Percentiles rank a stretch among this genome's conserved stretches.
phyloP scores from a whole-genome alignment of 2,888 invertebrate genomes.

The Chymomyza caudatula region DNA sequence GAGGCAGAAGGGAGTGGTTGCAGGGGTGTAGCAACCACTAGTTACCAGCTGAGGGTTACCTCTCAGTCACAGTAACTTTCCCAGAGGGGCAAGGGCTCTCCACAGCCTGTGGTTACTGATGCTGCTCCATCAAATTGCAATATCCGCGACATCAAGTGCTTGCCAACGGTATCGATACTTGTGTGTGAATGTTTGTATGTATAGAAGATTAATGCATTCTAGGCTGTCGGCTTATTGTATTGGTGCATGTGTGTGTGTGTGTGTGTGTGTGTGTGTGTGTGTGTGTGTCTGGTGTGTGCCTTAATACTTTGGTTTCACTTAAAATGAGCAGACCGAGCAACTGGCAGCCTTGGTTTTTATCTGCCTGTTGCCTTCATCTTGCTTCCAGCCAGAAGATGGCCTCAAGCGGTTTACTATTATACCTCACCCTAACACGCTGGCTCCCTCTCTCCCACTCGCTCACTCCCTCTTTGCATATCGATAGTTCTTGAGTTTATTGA shows the following conservation, averaged over 20 bases:
- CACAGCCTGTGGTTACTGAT: conserved; percentile 9
- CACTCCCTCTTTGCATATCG: conserved; percentile 45
- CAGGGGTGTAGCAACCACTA: neutral
- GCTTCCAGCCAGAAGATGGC: conserved; percentile 10
- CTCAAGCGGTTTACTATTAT: conserved; percentile 3
- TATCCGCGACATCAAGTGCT: conserved; percentile 54
- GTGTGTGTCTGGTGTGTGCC: conserved; percentile 35
- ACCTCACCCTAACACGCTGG: no score
- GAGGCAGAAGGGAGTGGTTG: neutral
- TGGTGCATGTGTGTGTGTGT: neutral
- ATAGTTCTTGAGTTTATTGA: conserved; percentile 35
- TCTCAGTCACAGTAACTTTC: neutral
- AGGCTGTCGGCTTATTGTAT: conserved; percentile 23
- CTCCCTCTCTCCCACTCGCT: neutral
- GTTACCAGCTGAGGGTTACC: neutral
- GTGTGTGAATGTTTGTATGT: conserved; percentile 17
- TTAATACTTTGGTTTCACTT: conserved; percentile 66
- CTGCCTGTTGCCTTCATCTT: neutral
- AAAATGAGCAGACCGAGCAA: conserved; percentile 43
- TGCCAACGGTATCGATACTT: conserved; percentile 41
- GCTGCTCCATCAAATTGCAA: conserved; percentile 65
- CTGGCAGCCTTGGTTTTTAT: neutral
- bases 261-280: conserved; percentile 8
- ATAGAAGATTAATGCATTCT: conserved; percentile 63
- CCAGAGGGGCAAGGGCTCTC: neutral